Evolutionary conservation across 1,140 invertebrate species (phyloP), one percentile per base, ranked within the genome.

Genomic region (Pinna nobilis): DNA sequence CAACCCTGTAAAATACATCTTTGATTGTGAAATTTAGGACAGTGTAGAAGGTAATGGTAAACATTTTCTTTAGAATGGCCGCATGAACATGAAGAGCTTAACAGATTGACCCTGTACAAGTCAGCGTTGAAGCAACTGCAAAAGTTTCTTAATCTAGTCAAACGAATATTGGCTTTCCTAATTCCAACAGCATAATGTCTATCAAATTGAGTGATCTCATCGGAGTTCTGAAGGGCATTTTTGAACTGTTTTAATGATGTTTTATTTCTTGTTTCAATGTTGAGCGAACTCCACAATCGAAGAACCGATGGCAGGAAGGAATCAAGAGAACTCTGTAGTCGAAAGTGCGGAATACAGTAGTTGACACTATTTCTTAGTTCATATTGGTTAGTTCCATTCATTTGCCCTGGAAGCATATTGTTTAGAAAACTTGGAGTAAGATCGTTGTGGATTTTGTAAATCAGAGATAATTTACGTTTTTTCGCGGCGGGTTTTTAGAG

Each of bases 381-480:
- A n/a, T 44, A 44, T 11, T 9, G 39, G n/a, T 44, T 44, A 11
- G n/a, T 11, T n/a, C n/a, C 39, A 44, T 44, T 44, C n/a, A 44
- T n/a, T 44, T 44, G 39, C n/a, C n/a, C 9, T 9, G 39, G 39
- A 11, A 44, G 9, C 39, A 44, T 44, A 44, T 44, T 44, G 9
- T 44, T 44, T 11, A 44, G 39, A n/a, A 11, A 44, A 44, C 39
- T 44, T 11, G 39, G 39, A 44, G 39, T 44, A 44, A 44, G 39
- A 44, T 44, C 39, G n/a, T 44, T 44, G 39, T 44, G 39, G n/a
- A n/a, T n/a, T 44, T 44, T 44, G 39, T 44, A 44, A n/a, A 37
- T 37, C 35, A 60, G 3, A 60, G 33, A 15, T 39, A 37, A 25
- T 33, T 50, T 65, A 3, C 63, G n/a, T 2, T 33, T 41, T 49